phyloP scores from a whole-genome alignment of 2,797 vertebrate species.

The Alosa sapidissima region DNA sequence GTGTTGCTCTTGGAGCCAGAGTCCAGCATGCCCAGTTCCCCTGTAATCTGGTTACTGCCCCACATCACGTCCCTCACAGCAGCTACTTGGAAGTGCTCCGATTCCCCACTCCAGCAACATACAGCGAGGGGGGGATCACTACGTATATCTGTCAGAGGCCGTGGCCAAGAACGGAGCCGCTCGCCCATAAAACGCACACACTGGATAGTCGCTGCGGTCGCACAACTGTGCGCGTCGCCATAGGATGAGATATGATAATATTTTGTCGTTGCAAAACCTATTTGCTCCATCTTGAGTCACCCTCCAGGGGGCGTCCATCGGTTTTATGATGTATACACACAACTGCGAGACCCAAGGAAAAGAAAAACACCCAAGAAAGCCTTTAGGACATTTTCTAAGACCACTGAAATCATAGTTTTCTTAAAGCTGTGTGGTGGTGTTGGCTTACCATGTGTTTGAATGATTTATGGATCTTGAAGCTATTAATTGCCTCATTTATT shows the following conservation, averaged over 20 bases:
- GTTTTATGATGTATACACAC: background rate
- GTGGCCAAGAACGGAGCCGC: background rate
- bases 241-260: conserved; percentile 15
- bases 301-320: background rate
- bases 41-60: conserved; percentile 31
- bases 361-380: conserved; percentile 35
- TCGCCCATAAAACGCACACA: conserved; percentile 6
- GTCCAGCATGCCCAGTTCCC: conserved; percentile 23
- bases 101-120: background rate
- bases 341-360: conserved; percentile 28
- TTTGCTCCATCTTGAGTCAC: background rate
- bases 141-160: conserved; percentile 11
- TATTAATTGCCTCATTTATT: conserved; percentile 51
- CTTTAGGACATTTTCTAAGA: conserved; percentile 35
- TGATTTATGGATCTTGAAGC: conserved; percentile 32
- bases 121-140: background rate
- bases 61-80: background rate
- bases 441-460: conserved; percentile 20
- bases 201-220: background rate
- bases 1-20: conserved; percentile 49
- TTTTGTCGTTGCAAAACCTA: conserved; percentile 12
- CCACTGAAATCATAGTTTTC: conserved; percentile 38
- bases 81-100: background rate
- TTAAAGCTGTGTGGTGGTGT: background rate
- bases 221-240: conserved; percentile 3